These are phyloP conservation scores for Cephus sareptanus DNA, from an alignment of 2,888 invertebrate genomes.

Conservation along the genomic window DNA sequence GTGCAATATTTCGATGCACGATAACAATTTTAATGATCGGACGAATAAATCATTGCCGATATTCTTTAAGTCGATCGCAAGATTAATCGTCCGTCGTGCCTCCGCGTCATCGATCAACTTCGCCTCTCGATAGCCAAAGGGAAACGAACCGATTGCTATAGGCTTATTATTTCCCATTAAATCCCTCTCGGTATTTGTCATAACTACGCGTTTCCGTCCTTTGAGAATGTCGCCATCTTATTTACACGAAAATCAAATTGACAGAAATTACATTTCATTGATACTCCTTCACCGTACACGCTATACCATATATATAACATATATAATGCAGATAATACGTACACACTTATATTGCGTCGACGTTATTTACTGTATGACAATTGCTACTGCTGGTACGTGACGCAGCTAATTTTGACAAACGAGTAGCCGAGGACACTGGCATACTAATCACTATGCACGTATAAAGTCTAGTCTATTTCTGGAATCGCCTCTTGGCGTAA, in stretches of 20 bases:
- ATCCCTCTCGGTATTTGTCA: not conserved
- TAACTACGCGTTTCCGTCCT: not conserved
- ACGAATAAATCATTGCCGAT: not conserved
- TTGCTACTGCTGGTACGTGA: not conserved
- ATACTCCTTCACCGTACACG: not conserved
- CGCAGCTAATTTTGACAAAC: not conserved
- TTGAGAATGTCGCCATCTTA: not conserved
- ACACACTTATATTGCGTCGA: not conserved
- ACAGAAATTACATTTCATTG: not conserved
- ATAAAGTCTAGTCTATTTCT: not conserved
- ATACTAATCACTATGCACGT: not conserved
- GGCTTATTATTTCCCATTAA: not conserved
- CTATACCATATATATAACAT: not conserved
- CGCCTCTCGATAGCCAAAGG: not conserved
- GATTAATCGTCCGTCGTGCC: not conserved
- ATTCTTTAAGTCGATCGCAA: not conserved
- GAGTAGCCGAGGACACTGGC: not conserved
- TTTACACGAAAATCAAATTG: not conserved
- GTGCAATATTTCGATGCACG: not conserved
- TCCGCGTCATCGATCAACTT: not conserved
- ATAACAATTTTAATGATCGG: not conserved
- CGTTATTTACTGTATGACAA: not conserved
- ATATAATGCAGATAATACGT: too few species aligned
- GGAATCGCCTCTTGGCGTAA: not conserved
- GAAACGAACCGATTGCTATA: not conserved